Evolutionary conservation across 2,797 vertebrate genomes (phyloP).

Genomic region (Rhadinocentrus ornatus): DNA sequence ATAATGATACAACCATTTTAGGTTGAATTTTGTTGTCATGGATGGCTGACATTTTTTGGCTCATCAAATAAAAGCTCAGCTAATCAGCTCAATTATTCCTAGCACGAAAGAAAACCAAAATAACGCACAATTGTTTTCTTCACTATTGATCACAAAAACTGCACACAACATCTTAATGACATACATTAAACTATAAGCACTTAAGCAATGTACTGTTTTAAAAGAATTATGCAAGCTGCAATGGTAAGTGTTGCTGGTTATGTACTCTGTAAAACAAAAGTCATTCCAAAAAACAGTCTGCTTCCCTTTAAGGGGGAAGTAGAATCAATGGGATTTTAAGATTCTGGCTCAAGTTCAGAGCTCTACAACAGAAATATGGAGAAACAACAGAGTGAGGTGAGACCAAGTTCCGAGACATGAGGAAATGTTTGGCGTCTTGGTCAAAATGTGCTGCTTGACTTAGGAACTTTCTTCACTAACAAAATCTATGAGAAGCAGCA

Average conservation of each 20-base stretch:
- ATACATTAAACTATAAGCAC: background rate
- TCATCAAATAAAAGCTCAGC: constrained; percentile 20
- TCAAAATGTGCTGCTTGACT: constrained; percentile 42
- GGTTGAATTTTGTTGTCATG: background rate
- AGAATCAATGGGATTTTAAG: constrained; percentile 41
- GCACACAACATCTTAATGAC: background rate
- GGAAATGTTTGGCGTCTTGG: constrained; percentile 64
- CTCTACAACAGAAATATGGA: constrained; percentile 40
- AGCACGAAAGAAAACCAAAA: constrained; percentile 9
- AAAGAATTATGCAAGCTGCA: constrained; percentile 4
- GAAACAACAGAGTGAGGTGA: constrained; percentile 39
- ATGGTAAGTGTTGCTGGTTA: background rate
- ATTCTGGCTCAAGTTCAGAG: constrained; percentile 32
- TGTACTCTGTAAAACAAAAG: constrained; percentile 40
- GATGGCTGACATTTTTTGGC: background rate
- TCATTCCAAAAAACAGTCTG: constrained; percentile 56
- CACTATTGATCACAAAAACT: background rate
- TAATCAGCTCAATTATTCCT: constrained; percentile 3
- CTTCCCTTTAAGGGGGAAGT: constrained; percentile 47
- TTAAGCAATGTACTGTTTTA: background rate
- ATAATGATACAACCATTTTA: background rate
- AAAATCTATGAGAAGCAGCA: constrained; percentile 43
- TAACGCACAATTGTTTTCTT: constrained; percentile 1
- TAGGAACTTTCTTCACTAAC: constrained; percentile 62
- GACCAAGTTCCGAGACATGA: constrained; percentile 41